Evolutionary conservation across 2,797 vertebrate species (phyloP), one percentile per base, ranked within the genome.

Genomic region (Chaetophractus vellerosus): DNA sequence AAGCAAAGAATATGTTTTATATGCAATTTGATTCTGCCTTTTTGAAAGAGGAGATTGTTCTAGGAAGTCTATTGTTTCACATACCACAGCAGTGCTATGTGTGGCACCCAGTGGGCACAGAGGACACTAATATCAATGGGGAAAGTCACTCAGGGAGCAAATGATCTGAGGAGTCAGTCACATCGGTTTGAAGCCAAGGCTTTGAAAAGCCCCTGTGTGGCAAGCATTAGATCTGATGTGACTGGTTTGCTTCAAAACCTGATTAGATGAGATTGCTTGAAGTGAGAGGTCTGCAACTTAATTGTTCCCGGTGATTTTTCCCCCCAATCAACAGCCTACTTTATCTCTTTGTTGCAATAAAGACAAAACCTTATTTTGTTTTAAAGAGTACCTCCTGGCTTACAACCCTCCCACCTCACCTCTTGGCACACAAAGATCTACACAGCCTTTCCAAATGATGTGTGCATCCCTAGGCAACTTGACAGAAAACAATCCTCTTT

Each of bases 121-220:
- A 90, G 66, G 1, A 23, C n/a, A 72, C 33, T 84, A 57, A 93
- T 92, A 87, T 76, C 1, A 18, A 31, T 88, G 88, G 71, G 9
- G 28, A 50, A 95, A 93, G 91, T 69, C 88, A 86, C 8, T 96
- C 16, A 33, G 78, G 57, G 71, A 97, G 92, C 71, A 94, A 94
- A 82, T 23, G 18, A 81, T 80, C 74, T 84, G 88, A 96, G 79
- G 45, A 92, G 52, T 55, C 24, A 92, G 57, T 55, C 28, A 72
- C 24, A 18, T 57, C 14, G 50, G 64, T 92, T 72, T 86, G 41
- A 93, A 93, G 59, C 31, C n/a, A 93, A 55, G 28, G 28, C 69
- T 97, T 94, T 95, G 89, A 97, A 95, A 92, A 80, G 6, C 2
- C 31, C 3, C 38, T 66, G 36, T 48, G 23, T 63, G 90, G 71